Base-by-base conservation (phyloP, 2,888 invertebrate genomes). In the Archaeoteleia sp. region DNA sequence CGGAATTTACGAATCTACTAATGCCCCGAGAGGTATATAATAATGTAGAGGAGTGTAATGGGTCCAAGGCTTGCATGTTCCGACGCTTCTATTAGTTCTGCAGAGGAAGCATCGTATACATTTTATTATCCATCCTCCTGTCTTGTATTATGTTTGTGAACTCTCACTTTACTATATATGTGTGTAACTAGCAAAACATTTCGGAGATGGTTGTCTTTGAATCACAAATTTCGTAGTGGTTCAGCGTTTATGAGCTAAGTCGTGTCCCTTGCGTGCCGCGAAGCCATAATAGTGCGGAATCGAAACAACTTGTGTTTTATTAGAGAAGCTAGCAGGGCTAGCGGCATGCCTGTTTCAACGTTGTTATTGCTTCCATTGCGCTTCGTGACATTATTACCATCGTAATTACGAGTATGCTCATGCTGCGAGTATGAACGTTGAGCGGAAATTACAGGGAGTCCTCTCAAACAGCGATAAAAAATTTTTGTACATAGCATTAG, bases 381-480 rank as follows among this genome's bases (percentile, higher is more conserved):
- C 73, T 77, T 78, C 78, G 80, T 79, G 81, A 81, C 78, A 77
- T 78, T 75, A 78, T 81, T 81, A 79, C 76, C 71, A 74, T 75
- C 75, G 74, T 79, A 79, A 80, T 79, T 80, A 76, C 74, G 27
- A 30, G 37, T 51, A 12, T 27, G 58, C 48, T 43, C 34, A 15
- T 15, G 14, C 29, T 15, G 17, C 9, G 2, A 7, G 12, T 13
- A 10, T 12, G 12, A 2, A 9, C 9, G 34, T 12, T 34, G 7
- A 34, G 12, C 34, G 34, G 34, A 7, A 37, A 15, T 17, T 37
- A 45, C 10, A 32, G 20, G 10, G 7, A 30, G 17, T 34, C 23
- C 34, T 32, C 43, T 46, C 13, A 34, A 46, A 37, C 29, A 7
- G 13, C 14, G 15, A 27, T 17, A 25, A 25, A 14, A 8, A 49